Evolutionary conservation across 30 jellyfish, hydroid and myxozoan species (phyloP).

Genomic region (Aurelia coerulea): DNA sequence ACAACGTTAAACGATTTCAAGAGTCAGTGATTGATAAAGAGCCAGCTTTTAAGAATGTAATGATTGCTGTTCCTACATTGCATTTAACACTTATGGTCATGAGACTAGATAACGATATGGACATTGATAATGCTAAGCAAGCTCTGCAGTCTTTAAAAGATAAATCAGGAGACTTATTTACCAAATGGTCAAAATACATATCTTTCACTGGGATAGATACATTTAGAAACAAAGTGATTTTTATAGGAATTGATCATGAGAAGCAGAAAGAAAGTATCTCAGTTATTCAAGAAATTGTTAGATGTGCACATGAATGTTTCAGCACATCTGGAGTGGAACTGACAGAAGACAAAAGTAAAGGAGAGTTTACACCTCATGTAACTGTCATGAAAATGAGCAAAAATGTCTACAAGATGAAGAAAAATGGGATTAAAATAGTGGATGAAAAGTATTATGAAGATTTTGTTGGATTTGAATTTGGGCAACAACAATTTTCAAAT

Average conservation of each 20-base stretch:
- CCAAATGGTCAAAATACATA: constrained; percentile 8
- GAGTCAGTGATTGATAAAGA: constrained; percentile 37
- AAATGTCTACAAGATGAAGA: constrained; percentile 40
- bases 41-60: constrained; percentile 30
- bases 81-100: constrained; percentile 71
- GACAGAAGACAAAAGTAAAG: constrained; percentile 16
- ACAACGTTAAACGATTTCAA: constrained; percentile 46
- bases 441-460: constrained; percentile 29
- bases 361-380: constrained; percentile 65
- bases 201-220: constrained; percentile 39
- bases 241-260: constrained; percentile 34
- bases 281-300: constrained; percentile 16
- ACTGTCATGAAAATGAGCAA: constrained; percentile 77
- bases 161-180: not conserved
- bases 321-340: not conserved
- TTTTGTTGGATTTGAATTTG: constrained; percentile 26
- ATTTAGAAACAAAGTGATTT: constrained; percentile 57
- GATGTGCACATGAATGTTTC: no score
- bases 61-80: constrained; percentile 56
- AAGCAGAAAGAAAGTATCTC: not conserved
- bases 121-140: constrained; percentile 50
- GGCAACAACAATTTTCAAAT: constrained; percentile 54
- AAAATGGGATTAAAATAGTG: constrained; percentile 60
- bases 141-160: constrained; percentile 36
- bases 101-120: constrained; percentile 46